These are phyloP conservation scores for Scalopus aquaticus DNA, from an alignment of 2,113 vertebrate species.

Conservation along the genomic window DNA sequence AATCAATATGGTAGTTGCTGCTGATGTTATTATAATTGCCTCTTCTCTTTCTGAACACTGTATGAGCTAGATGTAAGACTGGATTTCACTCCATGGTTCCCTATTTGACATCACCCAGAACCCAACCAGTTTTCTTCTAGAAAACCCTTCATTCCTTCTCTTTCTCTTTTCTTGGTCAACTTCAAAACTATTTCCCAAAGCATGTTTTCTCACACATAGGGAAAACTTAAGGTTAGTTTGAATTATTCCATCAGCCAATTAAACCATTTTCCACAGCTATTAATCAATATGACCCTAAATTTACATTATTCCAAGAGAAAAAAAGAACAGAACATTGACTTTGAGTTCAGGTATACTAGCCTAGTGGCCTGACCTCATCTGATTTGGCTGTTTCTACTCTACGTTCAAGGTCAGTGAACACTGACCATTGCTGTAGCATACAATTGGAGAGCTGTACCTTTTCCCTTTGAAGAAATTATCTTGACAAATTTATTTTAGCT, in stretches of 20 bases:
- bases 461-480: not conserved
- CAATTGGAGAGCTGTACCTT: not conserved
- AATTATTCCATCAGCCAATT: not conserved
- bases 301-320: not conserved
- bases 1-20: conserved; percentile 56
- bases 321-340: not conserved
- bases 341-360: not conserved
- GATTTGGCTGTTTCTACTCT: not conserved
- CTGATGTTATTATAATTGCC: conserved; percentile 25
- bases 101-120: not conserved
- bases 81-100: not conserved
- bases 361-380: not conserved
- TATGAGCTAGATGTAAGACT: not conserved
- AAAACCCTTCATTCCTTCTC: not conserved
- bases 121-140: not conserved
- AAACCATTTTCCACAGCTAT: not conserved
- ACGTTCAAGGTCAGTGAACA: not conserved
- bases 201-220: not conserved
- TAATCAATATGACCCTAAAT: not conserved
- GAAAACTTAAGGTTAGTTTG: not conserved
- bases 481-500: not conserved
- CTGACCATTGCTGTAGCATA: not conserved
- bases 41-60: not conserved
- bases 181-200: not conserved
- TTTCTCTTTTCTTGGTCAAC: not conserved